Percentiles rank a stretch among this genome's conserved stretches.
Conservation (phyloP, 2,888 invertebrate genomes). For the Apodemia zela region DNA sequence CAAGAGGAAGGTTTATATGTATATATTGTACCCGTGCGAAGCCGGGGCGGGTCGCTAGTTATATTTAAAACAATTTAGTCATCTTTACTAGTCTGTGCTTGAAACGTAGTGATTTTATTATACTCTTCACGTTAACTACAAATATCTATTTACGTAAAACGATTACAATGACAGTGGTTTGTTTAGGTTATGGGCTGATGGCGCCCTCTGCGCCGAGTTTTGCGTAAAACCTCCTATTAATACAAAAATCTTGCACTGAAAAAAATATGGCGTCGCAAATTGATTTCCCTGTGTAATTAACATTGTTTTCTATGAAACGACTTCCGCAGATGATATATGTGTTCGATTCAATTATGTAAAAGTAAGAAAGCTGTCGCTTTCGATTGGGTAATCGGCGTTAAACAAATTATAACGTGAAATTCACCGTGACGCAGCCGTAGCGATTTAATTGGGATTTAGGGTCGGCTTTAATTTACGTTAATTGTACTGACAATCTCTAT, state of each 20-base stretch:
- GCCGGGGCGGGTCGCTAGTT: no score
- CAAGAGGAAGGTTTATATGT: no score
- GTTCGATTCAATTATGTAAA: slow-evolving; percentile 12
- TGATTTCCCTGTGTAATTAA: not conserved
- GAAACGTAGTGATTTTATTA: no score
- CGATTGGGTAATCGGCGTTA: slow-evolving; percentile 4
- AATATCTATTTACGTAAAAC: no score
- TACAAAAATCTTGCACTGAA: not conserved
- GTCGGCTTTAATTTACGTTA: not conserved
- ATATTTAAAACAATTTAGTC: no score
- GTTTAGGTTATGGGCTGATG: no score
- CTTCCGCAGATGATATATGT: slow-evolving; percentile 11
- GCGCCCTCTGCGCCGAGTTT: no score
- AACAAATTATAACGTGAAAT: slow-evolving; percentile 2
- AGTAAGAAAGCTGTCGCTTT: slow-evolving; percentile 8
- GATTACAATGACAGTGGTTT: no score
- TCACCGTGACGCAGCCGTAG: not conserved
- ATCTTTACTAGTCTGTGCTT: no score
- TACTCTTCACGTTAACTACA: no score
- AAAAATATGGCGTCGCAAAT: not conserved
- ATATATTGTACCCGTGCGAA: no score
- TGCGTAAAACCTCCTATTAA: no score
- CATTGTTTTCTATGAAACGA: not conserved
- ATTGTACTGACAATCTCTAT: not conserved
- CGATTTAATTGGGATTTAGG: slow-evolving; percentile 6